Evolutionary conservation across 2,797 vertebrate species (phyloP).

Genomic region (Coregonus suidteri): DNA sequence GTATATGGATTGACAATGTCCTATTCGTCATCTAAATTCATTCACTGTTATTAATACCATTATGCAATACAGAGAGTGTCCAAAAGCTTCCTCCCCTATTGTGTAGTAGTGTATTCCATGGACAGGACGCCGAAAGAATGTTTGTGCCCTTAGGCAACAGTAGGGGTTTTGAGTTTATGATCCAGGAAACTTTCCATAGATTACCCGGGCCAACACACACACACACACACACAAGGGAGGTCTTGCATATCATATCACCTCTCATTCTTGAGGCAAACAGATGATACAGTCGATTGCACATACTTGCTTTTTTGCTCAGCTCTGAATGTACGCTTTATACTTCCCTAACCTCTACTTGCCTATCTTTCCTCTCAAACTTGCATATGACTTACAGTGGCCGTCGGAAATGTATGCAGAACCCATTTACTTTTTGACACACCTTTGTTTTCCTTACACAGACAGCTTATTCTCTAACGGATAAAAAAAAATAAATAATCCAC

Average conservation of each 20-base stretch:
- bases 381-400: no score
- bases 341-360: no score
- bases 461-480: no score
- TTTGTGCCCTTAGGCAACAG: background rate
- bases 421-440: no score
- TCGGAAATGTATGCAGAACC: no score
- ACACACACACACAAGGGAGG: no score
- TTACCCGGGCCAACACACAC: background rate
- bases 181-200: no score
- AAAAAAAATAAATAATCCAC: no score
- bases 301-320: background rate
- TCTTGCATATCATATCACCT: background rate
- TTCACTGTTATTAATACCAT: background rate
- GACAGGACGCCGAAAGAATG: slow-evolving; percentile 33
- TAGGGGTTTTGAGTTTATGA: background rate
- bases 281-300: background rate
- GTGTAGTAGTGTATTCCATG: no score
- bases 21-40: background rate
- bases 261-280: background rate
- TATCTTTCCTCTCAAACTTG: no score
- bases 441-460: no score
- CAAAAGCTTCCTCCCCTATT: no score
- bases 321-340: background rate
- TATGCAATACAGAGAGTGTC: background rate
- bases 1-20: background rate